Evolutionary conservation across 2,797 vertebrate genomes (phyloP).

Genomic region (Hephaestus fuliginosus): DNA sequence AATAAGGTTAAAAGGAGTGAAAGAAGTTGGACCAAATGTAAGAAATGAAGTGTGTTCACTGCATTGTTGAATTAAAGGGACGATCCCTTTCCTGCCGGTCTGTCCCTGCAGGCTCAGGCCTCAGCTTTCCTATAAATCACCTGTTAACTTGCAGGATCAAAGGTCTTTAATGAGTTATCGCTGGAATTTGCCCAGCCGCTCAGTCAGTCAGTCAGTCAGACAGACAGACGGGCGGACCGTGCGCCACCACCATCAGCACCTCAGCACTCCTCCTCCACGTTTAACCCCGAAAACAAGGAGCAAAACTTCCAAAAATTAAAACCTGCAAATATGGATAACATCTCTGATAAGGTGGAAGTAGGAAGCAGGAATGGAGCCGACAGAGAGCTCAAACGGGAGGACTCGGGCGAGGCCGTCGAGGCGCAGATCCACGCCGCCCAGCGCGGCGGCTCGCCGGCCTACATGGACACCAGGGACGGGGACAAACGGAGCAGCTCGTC

Average conservation of each 20-base stretch:
- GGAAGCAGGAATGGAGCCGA: conserved; percentile 20
- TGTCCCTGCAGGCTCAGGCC: conserved; percentile 50
- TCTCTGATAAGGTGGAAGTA: conserved; percentile 48
- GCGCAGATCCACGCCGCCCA: conserved; percentile 56
- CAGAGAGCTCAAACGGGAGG: conserved; percentile 32
- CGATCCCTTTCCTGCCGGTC: not conserved
- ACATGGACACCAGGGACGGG: conserved; percentile 70
- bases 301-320: not conserved
- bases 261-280: conserved; percentile 22
- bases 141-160: conserved; percentile 77
- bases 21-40: not conserved
- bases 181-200: conserved; percentile 67
- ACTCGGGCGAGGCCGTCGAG: conserved; percentile 56
- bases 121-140: conserved; percentile 39
- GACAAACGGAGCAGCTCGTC: conserved; percentile 39
- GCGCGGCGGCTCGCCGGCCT: conserved; percentile 60
- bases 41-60: not conserved
- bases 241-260: conserved; percentile 21
- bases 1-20: not conserved
- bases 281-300: not conserved
- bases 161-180: conserved; percentile 77
- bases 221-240: conserved; percentile 47
- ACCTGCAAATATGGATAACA: conserved; percentile 69
- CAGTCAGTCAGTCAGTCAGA: conserved; percentile 62
- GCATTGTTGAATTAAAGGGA: too few species aligned